These are phyloP conservation scores for Daubentonia madagascariensis DNA, from an alignment of 2,113 vertebrate species.

Conservation along the genomic window DNA sequence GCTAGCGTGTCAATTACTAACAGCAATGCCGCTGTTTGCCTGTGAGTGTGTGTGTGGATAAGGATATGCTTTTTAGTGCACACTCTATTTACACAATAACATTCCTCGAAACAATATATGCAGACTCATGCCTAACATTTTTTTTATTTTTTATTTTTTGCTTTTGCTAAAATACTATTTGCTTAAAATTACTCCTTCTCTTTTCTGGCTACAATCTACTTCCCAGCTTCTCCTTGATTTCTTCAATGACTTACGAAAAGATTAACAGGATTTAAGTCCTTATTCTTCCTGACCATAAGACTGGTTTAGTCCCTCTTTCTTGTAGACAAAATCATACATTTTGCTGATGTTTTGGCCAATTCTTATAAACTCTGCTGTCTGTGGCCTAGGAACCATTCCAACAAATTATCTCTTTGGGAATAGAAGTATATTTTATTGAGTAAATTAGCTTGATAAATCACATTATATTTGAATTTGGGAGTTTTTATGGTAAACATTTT, in stretches of 20 bases:
- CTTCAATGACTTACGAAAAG: background rate
- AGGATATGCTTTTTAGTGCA: background rate
- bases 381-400: background rate
- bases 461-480: background rate
- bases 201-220: background rate
- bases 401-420: background rate
- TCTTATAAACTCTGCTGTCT: slow-evolving; percentile 16
- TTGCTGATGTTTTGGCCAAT: background rate
- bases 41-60: background rate
- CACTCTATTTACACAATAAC: background rate
- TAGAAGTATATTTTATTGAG: slow-evolving; percentile 33
- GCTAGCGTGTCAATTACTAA: too few relatives aligned
- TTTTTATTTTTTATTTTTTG: background rate
- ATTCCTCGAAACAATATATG: background rate
- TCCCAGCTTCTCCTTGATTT: background rate
- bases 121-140: background rate
- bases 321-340: background rate
- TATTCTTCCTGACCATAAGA: background rate
- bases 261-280: background rate
- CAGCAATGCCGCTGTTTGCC: background rate
- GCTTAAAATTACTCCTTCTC: background rate
- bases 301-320: background rate
- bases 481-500: slow-evolving; percentile 50
- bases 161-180: background rate
- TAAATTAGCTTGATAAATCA: slow-evolving; percentile 38